phyloP scores from a whole-genome alignment of 1,140 invertebrate species.

The Heterodera schachtii region DNA sequence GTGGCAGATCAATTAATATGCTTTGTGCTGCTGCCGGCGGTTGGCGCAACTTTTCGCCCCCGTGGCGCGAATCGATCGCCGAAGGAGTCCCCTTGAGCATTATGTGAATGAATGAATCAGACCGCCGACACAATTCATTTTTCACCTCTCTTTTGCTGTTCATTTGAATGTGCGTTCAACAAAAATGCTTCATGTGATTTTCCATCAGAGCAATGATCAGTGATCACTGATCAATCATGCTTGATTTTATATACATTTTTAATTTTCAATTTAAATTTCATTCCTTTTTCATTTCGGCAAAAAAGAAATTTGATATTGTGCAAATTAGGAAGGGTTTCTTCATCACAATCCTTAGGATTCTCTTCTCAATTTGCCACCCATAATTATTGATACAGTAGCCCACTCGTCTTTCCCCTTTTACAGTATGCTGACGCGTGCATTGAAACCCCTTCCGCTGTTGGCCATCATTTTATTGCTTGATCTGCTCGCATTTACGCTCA shows the following conservation, averaged over 20 bases:
- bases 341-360: no score
- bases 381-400: no score
- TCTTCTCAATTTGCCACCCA: no score
- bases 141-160: neutral
- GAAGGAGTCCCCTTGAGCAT: neutral
- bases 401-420: neutral
- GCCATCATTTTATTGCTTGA: conserved; percentile 55
- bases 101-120: neutral
- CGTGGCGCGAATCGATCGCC: neutral
- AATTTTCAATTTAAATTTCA: no score
- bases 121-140: neutral
- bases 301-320: no score
- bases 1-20: no score
- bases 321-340: no score
- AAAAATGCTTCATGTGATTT: no score
- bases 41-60: neutral
- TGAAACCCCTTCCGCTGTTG: conserved; percentile 41
- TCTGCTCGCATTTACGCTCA: conserved; percentile 62
- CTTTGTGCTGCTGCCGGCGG: neutral
- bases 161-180: neutral
- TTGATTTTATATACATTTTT: no score
- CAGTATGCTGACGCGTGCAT: neutral
- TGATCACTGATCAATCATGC: no score
- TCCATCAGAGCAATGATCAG: no score
- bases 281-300: no score